Evolutionary conservation across 2,888 invertebrate genomes (phyloP).

Genomic region (Lithophane ornitopus): DNA sequence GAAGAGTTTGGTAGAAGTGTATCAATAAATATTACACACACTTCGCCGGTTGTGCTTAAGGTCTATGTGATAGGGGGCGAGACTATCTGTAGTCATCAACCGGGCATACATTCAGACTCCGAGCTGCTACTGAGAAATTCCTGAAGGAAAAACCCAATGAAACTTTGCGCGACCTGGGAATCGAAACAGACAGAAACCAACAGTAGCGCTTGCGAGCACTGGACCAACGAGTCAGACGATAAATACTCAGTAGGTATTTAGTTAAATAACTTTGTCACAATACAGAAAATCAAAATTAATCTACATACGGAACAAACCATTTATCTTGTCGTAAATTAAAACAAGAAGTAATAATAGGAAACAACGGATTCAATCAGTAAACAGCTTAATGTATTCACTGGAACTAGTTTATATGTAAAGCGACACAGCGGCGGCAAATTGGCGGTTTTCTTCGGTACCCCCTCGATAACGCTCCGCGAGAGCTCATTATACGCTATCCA

Average conservation of each 20-base stretch:
- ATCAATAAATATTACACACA: too few relatives aligned
- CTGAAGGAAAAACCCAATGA: too few relatives aligned
- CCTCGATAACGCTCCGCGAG: background rate
- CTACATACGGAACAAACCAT: constrained; percentile 2
- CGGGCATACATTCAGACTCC: too few relatives aligned
- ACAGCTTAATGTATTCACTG: constrained; percentile 58
- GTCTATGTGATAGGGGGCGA: too few relatives aligned
- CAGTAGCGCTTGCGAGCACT: too few relatives aligned
- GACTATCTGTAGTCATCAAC: too few relatives aligned
- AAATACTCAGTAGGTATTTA: too few relatives aligned
- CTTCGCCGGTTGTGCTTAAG: too few relatives aligned
- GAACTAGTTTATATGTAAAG: constrained; percentile 63
- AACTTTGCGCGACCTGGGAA: too few relatives aligned
- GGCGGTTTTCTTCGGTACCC: constrained; percentile 53
- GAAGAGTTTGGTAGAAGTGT: background rate
- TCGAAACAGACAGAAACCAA: too few relatives aligned
- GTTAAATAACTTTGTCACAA: background rate
- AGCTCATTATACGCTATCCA: background rate
- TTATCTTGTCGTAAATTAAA: constrained; percentile 38
- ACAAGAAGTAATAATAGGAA: constrained; percentile 56
- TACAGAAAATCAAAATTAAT: background rate
- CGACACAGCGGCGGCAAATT: constrained; percentile 50
- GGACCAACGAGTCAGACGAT: too few relatives aligned
- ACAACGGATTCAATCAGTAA: constrained; percentile 60
- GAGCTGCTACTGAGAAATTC: too few relatives aligned